Evolutionary conservation across 2,888 invertebrate species (phyloP).

Genomic region (Drosophila mayaguana): DNA sequence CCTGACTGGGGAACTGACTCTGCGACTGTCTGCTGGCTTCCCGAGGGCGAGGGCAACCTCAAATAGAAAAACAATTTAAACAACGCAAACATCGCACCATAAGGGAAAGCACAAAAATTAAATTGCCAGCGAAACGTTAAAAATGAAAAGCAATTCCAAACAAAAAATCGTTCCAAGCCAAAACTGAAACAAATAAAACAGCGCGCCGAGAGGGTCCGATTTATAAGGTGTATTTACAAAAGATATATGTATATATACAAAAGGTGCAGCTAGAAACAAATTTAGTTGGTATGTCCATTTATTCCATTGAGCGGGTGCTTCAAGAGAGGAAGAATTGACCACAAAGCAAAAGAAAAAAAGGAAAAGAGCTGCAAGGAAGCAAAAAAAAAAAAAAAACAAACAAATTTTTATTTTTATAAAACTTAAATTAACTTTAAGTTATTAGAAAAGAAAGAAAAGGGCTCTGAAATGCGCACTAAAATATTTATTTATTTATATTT

Average conservation of each 20-base stretch:
- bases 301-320: background rate
- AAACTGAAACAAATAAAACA: slow-evolving; percentile 22
- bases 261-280: background rate
- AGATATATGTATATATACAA: background rate
- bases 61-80: slow-evolving; percentile 80
- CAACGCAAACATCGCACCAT: slow-evolving; percentile 64
- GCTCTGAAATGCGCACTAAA: too few species aligned
- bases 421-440: too few species aligned
- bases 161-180: slow-evolving; percentile 31
- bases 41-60: slow-evolving; percentile 58
- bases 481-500: too few species aligned
- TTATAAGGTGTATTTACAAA: background rate
- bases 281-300: background rate
- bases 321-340: background rate
- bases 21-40: slow-evolving; percentile 38
- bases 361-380: too few species aligned
- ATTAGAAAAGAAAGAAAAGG: too few species aligned
- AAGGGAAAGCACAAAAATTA: slow-evolving; percentile 68
- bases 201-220: background rate
- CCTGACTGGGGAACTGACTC: slow-evolving; percentile 49
- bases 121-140: slow-evolving; percentile 60
- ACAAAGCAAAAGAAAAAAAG: background rate
- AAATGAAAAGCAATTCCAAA: slow-evolving; percentile 38
- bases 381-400: too few species aligned
- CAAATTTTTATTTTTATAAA: too few species aligned